Conservation (phyloP, 2,888 invertebrate genomes). For the Theodoxus fluviatilis region DNA sequence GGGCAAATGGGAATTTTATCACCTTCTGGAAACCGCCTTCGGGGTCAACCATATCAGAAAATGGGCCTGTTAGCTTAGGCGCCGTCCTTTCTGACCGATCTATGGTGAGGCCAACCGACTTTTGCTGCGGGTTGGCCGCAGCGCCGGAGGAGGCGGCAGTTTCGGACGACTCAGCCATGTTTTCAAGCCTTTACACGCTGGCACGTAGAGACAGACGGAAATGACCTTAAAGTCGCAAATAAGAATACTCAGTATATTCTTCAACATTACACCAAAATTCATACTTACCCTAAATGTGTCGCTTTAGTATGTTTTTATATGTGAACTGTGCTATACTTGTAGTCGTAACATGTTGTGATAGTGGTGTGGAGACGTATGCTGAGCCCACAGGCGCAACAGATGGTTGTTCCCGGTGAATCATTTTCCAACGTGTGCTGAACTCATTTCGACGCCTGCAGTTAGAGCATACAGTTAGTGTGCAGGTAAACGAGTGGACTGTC, state of each 20-base stretch:
- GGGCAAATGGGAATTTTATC: no score
- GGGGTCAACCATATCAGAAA: background rate
- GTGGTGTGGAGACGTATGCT: no score
- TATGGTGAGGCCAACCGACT: background rate
- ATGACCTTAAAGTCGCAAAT: no score
- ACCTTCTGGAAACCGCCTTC: conserved; percentile 20
- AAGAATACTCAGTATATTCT: no score
- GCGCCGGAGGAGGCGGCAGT: background rate
- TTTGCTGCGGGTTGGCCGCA: background rate
- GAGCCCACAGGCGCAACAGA: no score
- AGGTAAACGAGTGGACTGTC: no score
- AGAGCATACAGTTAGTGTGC: no score
- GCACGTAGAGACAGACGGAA: conserved; percentile 31
- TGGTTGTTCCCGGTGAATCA: no score
- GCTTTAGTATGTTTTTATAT: background rate
- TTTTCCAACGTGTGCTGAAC: no score
- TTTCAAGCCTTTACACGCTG: conserved; percentile 45
- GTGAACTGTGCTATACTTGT: background rate
- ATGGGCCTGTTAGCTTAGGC: background rate
- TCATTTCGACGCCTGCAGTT: no score
- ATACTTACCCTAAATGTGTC: background rate
- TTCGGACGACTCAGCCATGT: conserved; percentile 24
- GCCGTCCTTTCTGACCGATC: conserved; percentile 9
- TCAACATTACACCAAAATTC: no score
- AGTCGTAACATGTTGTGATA: no score